Evolutionary conservation across 2,888 invertebrate species (phyloP).

Genomic region (Tridacna gigas): DNA sequence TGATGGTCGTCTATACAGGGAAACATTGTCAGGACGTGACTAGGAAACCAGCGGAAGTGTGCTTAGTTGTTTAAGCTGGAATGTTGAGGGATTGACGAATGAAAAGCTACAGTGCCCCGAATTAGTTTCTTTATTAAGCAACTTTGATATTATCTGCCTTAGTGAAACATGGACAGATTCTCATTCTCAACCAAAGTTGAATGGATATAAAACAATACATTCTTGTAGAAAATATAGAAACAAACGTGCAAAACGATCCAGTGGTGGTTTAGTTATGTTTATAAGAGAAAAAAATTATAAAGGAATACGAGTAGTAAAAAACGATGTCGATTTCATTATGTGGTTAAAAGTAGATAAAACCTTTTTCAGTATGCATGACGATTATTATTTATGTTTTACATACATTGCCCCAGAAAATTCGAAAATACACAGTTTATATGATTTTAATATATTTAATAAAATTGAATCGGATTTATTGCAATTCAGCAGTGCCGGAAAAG

Average conservation of each 20-base stretch:
- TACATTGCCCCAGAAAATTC: slow-evolving; percentile 12
- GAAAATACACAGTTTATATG: neutral
- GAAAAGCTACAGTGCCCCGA: neutral
- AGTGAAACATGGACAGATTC: slow-evolving; percentile 28
- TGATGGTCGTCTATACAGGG: neutral
- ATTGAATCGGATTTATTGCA: neutral
- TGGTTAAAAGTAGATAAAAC: neutral
- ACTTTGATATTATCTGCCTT: neutral
- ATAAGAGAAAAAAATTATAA: neutral
- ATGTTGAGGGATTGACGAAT: neutral
- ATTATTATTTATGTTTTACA: slow-evolving; percentile 3
- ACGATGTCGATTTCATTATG: neutral
- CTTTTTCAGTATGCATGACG: neutral
- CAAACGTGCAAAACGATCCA: slow-evolving; percentile 28
- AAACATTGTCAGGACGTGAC: neutral
- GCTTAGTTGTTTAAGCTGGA: neutral
- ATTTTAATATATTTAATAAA: neutral
- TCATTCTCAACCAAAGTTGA: slow-evolving; percentile 10
- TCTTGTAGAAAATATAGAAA: slow-evolving; percentile 20
- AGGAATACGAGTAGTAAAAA: neutral
- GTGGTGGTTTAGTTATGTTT: neutral
- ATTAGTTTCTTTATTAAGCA: neutral
- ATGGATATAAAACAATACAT: slow-evolving; percentile 27
- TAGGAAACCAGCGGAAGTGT: neutral
- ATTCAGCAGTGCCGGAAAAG: neutral